phyloP scores from a whole-genome alignment of 2,888 invertebrate genomes.

The Leptothorax acervorum region DNA sequence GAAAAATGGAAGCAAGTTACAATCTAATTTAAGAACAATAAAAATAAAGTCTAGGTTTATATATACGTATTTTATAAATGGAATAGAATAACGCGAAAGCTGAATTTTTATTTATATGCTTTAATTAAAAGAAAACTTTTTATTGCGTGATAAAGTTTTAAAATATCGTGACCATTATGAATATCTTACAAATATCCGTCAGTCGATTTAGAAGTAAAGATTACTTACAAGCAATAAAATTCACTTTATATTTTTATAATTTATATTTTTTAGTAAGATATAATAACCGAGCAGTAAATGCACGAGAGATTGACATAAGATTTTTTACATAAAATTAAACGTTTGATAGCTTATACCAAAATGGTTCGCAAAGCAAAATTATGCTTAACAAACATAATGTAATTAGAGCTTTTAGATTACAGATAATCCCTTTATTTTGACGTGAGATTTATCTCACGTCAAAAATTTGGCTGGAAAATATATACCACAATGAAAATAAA shows the following conservation, averaged over 20 bases:
- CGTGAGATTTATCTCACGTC: neutral
- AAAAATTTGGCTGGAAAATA: neutral
- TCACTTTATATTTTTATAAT: neutral
- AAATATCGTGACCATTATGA: neutral
- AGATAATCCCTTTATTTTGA: neutral
- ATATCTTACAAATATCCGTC: neutral
- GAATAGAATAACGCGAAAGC: neutral
- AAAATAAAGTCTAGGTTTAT: neutral
- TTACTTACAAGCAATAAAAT: neutral
- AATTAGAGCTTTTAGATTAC: neutral
- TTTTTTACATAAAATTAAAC: neutral
- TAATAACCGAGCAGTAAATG: neutral
- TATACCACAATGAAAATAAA: neutral
- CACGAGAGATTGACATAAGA: neutral
- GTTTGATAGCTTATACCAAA: neutral
- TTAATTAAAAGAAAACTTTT: neutral
- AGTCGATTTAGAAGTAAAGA: neutral
- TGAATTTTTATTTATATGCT: neutral
- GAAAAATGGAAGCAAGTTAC: neutral
- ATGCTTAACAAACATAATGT: neutral
- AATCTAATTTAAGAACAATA: neutral
- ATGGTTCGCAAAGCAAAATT: neutral
- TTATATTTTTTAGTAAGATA: neutral
- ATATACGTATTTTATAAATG: neutral
- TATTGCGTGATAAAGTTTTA: neutral